Evolutionary conservation across 2,888 invertebrate genomes (phyloP), one percentile per base, ranked within the genome.

Genomic region (Holacanthella duospinosa): DNA sequence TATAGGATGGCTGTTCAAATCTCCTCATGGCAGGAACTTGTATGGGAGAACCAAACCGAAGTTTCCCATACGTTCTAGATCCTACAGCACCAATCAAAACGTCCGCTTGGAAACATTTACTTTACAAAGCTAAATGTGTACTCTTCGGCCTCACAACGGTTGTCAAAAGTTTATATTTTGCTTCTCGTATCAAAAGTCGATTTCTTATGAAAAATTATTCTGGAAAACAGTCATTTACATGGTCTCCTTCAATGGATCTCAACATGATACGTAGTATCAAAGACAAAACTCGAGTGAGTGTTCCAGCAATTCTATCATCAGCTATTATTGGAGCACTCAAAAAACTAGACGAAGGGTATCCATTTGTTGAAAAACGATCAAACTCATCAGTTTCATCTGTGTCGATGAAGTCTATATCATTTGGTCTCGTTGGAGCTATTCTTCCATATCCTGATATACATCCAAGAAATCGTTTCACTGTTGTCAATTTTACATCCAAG

Each of bases 401-500:
- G n/a, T n/a, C n/a, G n/a, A 58, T 60, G 1, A 64, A 68, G 16
- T 59, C 66, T 25, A 12, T 65, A 0, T 36, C 67, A 21, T 25
- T 71, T 26, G 71, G 69, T 1, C 62, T 71, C 44, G 68, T 71
- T 27, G 67, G 64, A 44, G 71, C 69, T 4, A 29, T 69, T 1
- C 21, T 66, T 4, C 71, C 71, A 1, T 71, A 71, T 53, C 67
- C 66, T 2, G 61, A 67, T 43, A 60, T 62, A 16, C 36, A 61
- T 26, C 64, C 64, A 1, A 62, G 66, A 21, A 71, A 71, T 63
- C 66, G 67, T n/a, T 69, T 68, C 61, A 69, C 67, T n/a, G 62
- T 67, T 0, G 64, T 65, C 25, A 66, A 67, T 59, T 65, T 69
- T 24, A 43, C 56, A 12, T 60, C 60, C 21, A 53, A 61, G 24